Conservation (phyloP, 2,888 invertebrate genomes). For the Schizaphis graminum region DNA sequence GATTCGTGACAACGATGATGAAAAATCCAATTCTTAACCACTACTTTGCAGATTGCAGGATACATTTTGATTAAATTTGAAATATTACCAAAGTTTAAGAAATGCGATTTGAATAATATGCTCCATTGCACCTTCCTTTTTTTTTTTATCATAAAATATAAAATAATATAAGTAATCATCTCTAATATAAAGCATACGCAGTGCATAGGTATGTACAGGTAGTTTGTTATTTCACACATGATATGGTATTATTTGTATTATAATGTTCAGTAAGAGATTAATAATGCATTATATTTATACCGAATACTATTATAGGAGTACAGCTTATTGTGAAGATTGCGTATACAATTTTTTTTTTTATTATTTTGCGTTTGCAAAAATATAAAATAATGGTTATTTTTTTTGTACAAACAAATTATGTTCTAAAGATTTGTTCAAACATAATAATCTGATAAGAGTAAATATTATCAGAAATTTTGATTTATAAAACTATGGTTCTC, state of each 20-base stretch:
- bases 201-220: not conserved
- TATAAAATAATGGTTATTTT: not conserved
- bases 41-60: not conserved
- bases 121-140: not conserved
- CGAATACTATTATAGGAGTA: not conserved
- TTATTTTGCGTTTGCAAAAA: not conserved
- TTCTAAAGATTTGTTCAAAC: not conserved
- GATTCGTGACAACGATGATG: not conserved
- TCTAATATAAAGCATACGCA: not conserved
- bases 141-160: not conserved
- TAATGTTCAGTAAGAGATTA: not conserved
- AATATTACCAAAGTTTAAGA: not conserved
- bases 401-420: not conserved
- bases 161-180: not conserved
- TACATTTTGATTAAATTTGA: not conserved
- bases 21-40: not conserved
- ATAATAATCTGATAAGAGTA: not conserved
- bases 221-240: not conserved
- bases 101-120: not conserved
- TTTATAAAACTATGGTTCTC: not conserved
- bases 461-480: not conserved
- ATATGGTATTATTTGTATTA: not conserved
- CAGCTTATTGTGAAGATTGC: not conserved
- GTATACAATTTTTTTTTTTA: not conserved
- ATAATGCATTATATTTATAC: not conserved